phyloP scores from a whole-genome alignment of 2,113 vertebrate species.

The Trinectes maculatus region DNA sequence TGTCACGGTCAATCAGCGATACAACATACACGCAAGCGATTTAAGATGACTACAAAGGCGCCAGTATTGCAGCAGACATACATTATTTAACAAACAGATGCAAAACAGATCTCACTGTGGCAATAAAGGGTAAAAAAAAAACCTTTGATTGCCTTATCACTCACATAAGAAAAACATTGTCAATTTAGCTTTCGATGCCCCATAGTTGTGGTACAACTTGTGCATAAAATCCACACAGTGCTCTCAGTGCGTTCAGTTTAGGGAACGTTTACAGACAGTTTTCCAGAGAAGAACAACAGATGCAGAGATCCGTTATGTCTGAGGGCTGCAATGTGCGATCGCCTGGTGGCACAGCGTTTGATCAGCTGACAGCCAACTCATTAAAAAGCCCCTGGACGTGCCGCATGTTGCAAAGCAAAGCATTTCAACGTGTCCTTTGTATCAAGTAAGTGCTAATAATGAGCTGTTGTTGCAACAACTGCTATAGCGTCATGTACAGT shows the following conservation, averaged over 20 bases:
- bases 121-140: slow-evolving; percentile 44
- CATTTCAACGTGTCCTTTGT: neutral
- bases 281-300: neutral
- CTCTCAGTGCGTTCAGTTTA: slow-evolving; percentile 10
- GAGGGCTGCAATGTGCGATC: slow-evolving; percentile 12
- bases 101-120: slow-evolving; percentile 24
- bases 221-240: slow-evolving; percentile 29
- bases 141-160: slow-evolving; percentile 47
- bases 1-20: slow-evolving; percentile 57
- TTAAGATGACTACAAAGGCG: slow-evolving; percentile 38
- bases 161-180: slow-evolving; percentile 36
- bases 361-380: slow-evolving; percentile 46
- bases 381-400: slow-evolving; percentile 49
- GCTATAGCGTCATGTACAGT: neutral
- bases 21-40: slow-evolving; percentile 45
- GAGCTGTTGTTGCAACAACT: slow-evolving; percentile 20
- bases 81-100: slow-evolving; percentile 42
- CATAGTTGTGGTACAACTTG: slow-evolving; percentile 28
- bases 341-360: slow-evolving; percentile 21
- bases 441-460: slow-evolving; percentile 22
- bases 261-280: slow-evolving; percentile 24
- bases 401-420: slow-evolving; percentile 18
- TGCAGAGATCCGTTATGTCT: slow-evolving; percentile 16
- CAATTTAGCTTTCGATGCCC: slow-evolving; percentile 12
- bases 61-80: slow-evolving; percentile 29